Base-by-base conservation (phyloP, 2,113 vertebrate genomes). In the Himantopus leucocephalus region DNA sequence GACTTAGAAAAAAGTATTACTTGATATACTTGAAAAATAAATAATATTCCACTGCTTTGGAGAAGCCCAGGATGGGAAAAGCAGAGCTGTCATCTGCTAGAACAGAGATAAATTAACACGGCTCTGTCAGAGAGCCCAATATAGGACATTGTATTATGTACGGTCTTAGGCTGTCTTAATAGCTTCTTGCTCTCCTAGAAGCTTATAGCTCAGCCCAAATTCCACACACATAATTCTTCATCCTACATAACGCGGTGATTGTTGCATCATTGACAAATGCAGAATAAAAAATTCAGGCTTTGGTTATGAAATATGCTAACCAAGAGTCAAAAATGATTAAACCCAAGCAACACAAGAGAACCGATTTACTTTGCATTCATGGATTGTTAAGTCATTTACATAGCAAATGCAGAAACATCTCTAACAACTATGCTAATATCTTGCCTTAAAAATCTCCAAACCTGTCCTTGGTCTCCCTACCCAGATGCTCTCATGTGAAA, bases 291-390 rank as follows among this genome's bases (percentile, higher is more conserved):
- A 73, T 14, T 52, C 32, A 91, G 58, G 84, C 53, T 73, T 86
- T 48, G 37, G 85, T 80, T 92, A 85, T 58, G 75, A 94, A 92
- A 91, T 81, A 92, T 47, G 85, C 58, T 91, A 79, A 92, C 43
- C 35, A 63, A 90, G 96, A 97, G 91, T 94, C 75, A 95, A 92
- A 91, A 96, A 82, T 87, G 18, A 95, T 94, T 94, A 93, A 94
- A 94, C 41, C 64, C 74, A 85, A 73, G 70, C 43, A 76, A 92
- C 30, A 53, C 2, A 62, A 75, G 90, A 59, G 82, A 93, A 94
- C 20, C n/a, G 47, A 93, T 76, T 91, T 75, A 50, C 26, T 96
- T 91, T 47, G 37, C 84, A 93, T 76, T 97, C 87, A 80, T 26
- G 45, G 89, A 90, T 67, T 21, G n/a, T 56, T 71, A 59, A 24